phyloP scores from a whole-genome alignment of 2,888 invertebrate species.

The Choreutis nemorana region DNA sequence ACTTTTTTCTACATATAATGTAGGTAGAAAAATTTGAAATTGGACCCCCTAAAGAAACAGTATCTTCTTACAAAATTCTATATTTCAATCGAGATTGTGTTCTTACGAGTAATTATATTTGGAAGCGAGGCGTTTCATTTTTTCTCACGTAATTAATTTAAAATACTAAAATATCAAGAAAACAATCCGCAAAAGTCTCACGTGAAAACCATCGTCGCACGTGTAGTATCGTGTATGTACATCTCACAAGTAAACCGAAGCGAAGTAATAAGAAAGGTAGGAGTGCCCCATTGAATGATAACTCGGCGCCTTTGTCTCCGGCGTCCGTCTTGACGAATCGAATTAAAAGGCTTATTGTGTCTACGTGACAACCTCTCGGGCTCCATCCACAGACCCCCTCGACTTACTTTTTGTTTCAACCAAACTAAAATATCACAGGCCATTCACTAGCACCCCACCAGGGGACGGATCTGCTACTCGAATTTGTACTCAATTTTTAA shows the following conservation, averaged over 20 bases:
- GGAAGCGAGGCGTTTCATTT: no score
- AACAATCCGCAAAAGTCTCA: no score
- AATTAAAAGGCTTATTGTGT: conserved; percentile 68
- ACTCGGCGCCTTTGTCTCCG: conserved; percentile 58
- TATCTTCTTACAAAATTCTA: no score
- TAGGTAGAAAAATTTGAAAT: no score
- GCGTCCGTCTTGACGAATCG: conserved; percentile 65
- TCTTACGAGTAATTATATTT: no score
- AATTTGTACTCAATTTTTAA: conserved; percentile 68
- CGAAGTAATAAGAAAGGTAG: conserved; percentile 64
- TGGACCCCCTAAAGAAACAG: no score
- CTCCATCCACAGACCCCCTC: conserved; percentile 28
- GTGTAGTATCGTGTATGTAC: conserved; percentile 23
- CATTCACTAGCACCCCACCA: conserved; percentile 52
- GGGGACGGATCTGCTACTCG: conserved; percentile 51
- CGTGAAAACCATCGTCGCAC: no score
- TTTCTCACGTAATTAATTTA: no score
- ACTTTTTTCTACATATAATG: no score
- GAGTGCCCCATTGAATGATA: conserved; percentile 67
- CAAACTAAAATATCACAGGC: conserved; percentile 65
- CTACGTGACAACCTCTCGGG: conserved; percentile 59
- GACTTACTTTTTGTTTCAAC: conserved; percentile 57
- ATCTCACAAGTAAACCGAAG: conserved; percentile 52
- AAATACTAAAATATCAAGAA: no score
- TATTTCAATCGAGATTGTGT: no score